Conservation (phyloP, 2,888 invertebrate genomes). For the Drosophila barbarae region DNA sequence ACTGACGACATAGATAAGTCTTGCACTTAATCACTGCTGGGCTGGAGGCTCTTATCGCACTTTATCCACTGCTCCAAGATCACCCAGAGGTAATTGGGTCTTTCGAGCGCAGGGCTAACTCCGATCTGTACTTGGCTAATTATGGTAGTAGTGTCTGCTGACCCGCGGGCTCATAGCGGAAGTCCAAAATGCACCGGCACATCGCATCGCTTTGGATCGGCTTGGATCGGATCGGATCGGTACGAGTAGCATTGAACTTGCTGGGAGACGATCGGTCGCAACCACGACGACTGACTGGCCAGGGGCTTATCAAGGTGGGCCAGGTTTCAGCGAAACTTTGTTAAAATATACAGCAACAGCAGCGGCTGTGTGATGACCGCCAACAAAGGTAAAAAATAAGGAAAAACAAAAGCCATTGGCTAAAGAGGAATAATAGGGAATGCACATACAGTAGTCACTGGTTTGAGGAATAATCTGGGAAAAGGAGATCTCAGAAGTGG, state of each 20-base stretch:
- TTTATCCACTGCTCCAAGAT: slow-evolving; percentile 20
- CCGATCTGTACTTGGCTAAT: slow-evolving; percentile 42
- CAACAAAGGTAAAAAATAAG: slow-evolving; percentile 46
- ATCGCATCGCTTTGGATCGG: slow-evolving; percentile 19
- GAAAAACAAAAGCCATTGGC: slow-evolving; percentile 28
- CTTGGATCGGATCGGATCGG: slow-evolving; percentile 28
- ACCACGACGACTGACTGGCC: slow-evolving; percentile 24
- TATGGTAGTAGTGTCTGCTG: slow-evolving; percentile 40
- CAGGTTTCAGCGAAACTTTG: slow-evolving; percentile 56
- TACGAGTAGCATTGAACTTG: slow-evolving; percentile 65
- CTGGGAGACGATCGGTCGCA: slow-evolving; percentile 19
- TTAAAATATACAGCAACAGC: slow-evolving; percentile 50
- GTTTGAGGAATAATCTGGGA: background rate
- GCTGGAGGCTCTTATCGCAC: slow-evolving; percentile 13
- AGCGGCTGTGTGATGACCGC: slow-evolving; percentile 54
- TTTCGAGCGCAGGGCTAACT: slow-evolving; percentile 21
- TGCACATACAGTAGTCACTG: slow-evolving; percentile 28
- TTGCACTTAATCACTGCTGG: slow-evolving; percentile 18
- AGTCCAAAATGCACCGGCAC: slow-evolving; percentile 56
- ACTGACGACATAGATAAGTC: slow-evolving; percentile 29
- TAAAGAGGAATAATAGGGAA: slow-evolving; percentile 54
- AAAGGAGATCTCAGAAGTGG: background rate
- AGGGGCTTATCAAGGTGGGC: slow-evolving; percentile 66
- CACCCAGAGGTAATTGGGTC: slow-evolving; percentile 17
- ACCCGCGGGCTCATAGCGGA: slow-evolving; percentile 54